A percentile compares a stretch with the other conserved stretches of the same genome.
Conservation (phyloP, 2,797 vertebrate genomes). For the Schizopygopsis malacanthus region DNA sequence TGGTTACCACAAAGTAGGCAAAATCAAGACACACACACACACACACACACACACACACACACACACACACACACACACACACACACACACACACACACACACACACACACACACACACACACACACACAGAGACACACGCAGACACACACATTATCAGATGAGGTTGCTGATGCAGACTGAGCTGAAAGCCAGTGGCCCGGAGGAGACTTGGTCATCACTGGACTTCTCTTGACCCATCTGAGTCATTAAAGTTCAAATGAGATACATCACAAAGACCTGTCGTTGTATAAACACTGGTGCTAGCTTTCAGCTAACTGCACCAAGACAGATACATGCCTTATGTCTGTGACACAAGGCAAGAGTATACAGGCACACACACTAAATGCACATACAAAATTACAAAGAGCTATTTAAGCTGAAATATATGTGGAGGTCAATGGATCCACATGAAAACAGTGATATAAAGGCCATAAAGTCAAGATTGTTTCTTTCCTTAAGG, state of each 20-base stretch:
- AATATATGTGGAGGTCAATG: neutral
- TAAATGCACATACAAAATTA: slow-evolving; percentile 33
- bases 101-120: too few species aligned
- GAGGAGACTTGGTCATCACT: slow-evolving; percentile 47
- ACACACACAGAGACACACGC: too few species aligned
- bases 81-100: neutral
- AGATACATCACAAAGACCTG: slow-evolving; percentile 52
- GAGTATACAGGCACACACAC: slow-evolving; percentile 29
- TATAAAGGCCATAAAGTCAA: slow-evolving; percentile 42
- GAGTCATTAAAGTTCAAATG: slow-evolving; percentile 62
- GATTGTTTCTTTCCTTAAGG: slow-evolving; percentile 40
- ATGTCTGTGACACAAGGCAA: neutral
- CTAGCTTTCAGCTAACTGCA: slow-evolving; percentile 29
- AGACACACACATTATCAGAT: neutral
- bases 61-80: neutral
- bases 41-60: neutral
- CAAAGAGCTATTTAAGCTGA: slow-evolving; percentile 1
- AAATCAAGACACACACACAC: neutral
- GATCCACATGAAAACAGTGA: neutral
- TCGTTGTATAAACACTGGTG: slow-evolving; percentile 38
- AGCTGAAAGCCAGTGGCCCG: slow-evolving; percentile 37
- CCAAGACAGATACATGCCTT: slow-evolving; percentile 1
- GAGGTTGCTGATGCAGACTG: slow-evolving; percentile 31
- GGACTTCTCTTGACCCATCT: slow-evolving; percentile 54
- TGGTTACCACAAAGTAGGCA: too few species aligned